A percentile compares a stretch with the other conserved stretches of the same genome.
Conservation (phyloP, 2,797 vertebrate species). For the Syncerus caffer region DNA sequence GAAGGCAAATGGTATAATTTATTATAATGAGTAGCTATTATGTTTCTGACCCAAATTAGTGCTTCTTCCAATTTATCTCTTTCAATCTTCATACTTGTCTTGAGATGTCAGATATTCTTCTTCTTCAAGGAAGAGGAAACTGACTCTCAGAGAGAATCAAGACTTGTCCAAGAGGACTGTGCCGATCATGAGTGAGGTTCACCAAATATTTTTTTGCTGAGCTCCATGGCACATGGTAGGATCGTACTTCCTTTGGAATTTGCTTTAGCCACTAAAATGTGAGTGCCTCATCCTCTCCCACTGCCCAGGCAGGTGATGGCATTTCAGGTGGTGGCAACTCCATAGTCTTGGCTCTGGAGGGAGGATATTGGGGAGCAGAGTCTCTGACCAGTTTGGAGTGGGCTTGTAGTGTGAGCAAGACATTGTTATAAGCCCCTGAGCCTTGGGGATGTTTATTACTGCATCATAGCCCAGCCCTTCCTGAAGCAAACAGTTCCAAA, state of each 20-base stretch:
- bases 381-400: background rate
- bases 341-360: background rate
- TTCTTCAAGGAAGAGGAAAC: background rate
- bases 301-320: background rate
- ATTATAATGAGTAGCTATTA: background rate
- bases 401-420: background rate
- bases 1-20: background rate
- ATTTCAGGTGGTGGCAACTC: background rate
- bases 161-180: background rate
- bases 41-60: background rate
- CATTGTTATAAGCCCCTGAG: background rate
- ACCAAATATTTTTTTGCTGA: background rate
- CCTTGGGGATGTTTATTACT: background rate
- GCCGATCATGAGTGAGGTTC: background rate
- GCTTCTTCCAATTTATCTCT: background rate
- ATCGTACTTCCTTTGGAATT: background rate
- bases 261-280: background rate
- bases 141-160: background rate
- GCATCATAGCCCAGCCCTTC: background rate
- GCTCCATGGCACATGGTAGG: background rate
- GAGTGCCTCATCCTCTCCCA: background rate
- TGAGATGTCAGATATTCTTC: background rate
- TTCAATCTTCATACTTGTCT: background rate
- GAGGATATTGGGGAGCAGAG: background rate
- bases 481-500: background rate